phyloP scores from a whole-genome alignment of 2,797 vertebrate species.

The Crocidura indochinensis region DNA sequence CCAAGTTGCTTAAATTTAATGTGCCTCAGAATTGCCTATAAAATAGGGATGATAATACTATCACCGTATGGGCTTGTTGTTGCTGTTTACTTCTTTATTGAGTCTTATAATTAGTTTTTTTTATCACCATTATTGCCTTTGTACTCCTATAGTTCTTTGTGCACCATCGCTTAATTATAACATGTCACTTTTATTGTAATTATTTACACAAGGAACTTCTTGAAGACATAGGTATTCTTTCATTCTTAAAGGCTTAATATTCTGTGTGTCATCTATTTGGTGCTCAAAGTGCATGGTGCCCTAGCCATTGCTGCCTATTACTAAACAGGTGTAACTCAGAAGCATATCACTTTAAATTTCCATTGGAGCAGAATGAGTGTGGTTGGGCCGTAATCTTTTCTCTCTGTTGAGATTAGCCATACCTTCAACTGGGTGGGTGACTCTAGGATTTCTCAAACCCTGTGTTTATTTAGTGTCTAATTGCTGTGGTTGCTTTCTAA shows the following conservation, averaged over 20 bases:
- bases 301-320: background rate
- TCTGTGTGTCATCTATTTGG: constrained; percentile 4
- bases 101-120: constrained; percentile 38
- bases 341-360: constrained; percentile 56
- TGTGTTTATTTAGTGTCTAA: constrained; percentile 41
- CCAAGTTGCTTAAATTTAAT: background rate
- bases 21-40: background rate
- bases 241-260: constrained; percentile 39
- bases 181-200: constrained; percentile 29
- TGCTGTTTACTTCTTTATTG: constrained; percentile 2
- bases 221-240: constrained; percentile 19
- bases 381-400: constrained; percentile 42
- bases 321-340: constrained; percentile 39
- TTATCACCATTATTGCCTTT: constrained; percentile 50
- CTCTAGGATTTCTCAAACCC: constrained; percentile 53
- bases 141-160: constrained; percentile 8
- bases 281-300: constrained; percentile 25
- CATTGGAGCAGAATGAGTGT: constrained; percentile 58
- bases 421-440: constrained; percentile 48
- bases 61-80: constrained; percentile 2
- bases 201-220: constrained; percentile 49
- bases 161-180: background rate
- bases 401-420: constrained; percentile 2
- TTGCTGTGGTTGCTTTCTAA: background rate
- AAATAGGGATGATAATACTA: constrained; percentile 12